Conservation (phyloP, 2,888 invertebrate genomes). For the Acronicta leporina region DNA sequence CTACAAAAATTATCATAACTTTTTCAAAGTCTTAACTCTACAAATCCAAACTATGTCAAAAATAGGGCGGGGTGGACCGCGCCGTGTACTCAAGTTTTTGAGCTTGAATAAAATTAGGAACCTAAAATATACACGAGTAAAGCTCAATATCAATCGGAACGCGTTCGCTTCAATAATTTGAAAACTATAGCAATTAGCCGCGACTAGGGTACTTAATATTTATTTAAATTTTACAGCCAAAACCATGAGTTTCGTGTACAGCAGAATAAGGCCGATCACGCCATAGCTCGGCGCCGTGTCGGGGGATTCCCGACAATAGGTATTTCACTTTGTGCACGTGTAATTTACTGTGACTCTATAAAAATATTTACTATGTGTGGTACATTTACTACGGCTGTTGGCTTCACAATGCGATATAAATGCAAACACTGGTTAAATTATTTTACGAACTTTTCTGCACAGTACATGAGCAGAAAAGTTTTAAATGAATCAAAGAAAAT, state of each 20-base stretch:
- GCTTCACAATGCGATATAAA: slow-evolving; percentile 50
- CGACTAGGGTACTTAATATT: slow-evolving; percentile 67
- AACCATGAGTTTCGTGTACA: slow-evolving; percentile 75
- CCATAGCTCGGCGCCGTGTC: slow-evolving; percentile 61
- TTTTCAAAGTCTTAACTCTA: no score
- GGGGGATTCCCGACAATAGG: slow-evolving; percentile 70
- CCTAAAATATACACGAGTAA: no score
- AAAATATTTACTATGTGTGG: slow-evolving; percentile 50
- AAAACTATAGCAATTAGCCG: slow-evolving; percentile 64
- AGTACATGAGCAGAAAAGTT: slow-evolving; percentile 2
- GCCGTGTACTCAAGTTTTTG: no score
- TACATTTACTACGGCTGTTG: slow-evolving; percentile 46
- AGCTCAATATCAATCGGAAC: slow-evolving; percentile 10
- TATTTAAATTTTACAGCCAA: slow-evolving; percentile 73
- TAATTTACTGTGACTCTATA: slow-evolving; percentile 67
- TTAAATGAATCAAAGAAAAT: background rate
- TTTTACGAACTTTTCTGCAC: slow-evolving; percentile 10
- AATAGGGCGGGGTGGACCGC: no score
- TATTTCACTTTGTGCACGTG: slow-evolving; percentile 69
- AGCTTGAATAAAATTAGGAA: no score
- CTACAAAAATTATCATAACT: no score
- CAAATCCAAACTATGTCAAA: no score
- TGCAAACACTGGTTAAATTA: slow-evolving; percentile 45
- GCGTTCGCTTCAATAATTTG: slow-evolving; percentile 48
- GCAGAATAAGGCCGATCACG: slow-evolving; percentile 74